Evolutionary conservation across 2,113 vertebrate species (phyloP), one percentile per base, ranked within the genome.

Genomic region (Apaloderma vittatum): DNA sequence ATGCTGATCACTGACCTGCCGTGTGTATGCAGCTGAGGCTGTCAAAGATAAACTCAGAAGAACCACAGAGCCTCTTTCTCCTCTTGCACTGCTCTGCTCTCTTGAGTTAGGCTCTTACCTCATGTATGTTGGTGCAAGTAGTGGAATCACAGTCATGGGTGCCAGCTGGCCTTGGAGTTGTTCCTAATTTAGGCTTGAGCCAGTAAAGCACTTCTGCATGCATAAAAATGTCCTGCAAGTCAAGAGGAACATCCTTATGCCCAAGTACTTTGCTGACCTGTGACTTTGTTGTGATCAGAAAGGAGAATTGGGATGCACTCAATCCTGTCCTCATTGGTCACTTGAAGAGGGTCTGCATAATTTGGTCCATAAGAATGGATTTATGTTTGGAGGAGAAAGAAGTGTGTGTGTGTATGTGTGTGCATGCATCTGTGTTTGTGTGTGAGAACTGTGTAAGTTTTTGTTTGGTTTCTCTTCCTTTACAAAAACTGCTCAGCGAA

Each of bases 41-140:
- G 86, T 86, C 83, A 81, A 22, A 94, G 8, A 12, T 87, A 82
- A 95, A 92, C 94, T 96, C 89, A 95, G 94, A 95, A 95, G 94
- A 96, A 96, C 95, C 91, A 96, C 91, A 94, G 89, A 97, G 94
- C 94, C 95, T 96, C 95, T 48, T 93, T 87, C 94, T 96, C 51
- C 48, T 94, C 89, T 97, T 89, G 86, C 91, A 89, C 95, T 96
- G 91, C 94, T 97, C 91, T 78, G 68, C 88, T 96, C 91, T 94
- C 75, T 93, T 66, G 93, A 94, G 88, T 87, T 93, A 88, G 7
- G 75, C 85, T 91, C 72, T 97, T 96, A 97, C 93, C 96, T 97
- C 95, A 94, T 92, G 34, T 88, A 45, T 83, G 61, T 96, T 92
- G 91, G 90, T 92, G 95, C 88, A 97, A 49, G 80, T 94, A 78